phyloP scores from a whole-genome alignment of 23 tunicate genomes.

The Styela clava region DNA sequence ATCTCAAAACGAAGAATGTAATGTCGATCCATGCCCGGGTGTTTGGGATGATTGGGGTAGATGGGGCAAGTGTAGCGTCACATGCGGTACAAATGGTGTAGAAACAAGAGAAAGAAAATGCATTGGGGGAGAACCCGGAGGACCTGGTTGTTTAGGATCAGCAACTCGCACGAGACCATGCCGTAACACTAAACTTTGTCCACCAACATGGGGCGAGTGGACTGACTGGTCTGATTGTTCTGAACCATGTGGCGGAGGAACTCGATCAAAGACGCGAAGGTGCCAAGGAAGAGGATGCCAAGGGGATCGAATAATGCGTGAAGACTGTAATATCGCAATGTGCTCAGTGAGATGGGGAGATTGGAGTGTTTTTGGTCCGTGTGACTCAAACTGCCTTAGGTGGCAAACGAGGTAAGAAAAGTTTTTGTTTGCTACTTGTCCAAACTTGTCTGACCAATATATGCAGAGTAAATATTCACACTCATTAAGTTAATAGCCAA shows the following conservation, averaged over 20 bases:
- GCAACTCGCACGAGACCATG: neutral
- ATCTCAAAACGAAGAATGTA: neutral
- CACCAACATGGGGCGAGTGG: neutral
- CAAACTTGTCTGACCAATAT: too few species aligned
- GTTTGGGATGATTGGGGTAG: neutral
- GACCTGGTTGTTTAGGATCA: slow-evolving; percentile 6
- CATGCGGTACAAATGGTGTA: neutral
- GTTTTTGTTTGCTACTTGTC: too few species aligned
- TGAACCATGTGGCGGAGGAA: neutral
- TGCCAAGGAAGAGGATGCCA: neutral
- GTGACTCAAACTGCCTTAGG: neutral
- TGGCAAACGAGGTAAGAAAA: neutral
- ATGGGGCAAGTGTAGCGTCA: neutral
- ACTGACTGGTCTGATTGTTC: neutral
- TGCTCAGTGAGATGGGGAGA: neutral
- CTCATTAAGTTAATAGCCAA: too few species aligned
- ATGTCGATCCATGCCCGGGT: neutral
- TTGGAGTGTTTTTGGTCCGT: neutral
- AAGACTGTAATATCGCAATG: neutral
- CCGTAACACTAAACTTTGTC: neutral
- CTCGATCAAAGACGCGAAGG: neutral
- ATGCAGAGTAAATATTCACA: too few species aligned
- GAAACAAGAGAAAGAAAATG: neutral
- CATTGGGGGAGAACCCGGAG: neutral
- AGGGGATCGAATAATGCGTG: neutral